Base-by-base conservation (phyloP, 2,888 invertebrate genomes). In the Blera fallax region DNA sequence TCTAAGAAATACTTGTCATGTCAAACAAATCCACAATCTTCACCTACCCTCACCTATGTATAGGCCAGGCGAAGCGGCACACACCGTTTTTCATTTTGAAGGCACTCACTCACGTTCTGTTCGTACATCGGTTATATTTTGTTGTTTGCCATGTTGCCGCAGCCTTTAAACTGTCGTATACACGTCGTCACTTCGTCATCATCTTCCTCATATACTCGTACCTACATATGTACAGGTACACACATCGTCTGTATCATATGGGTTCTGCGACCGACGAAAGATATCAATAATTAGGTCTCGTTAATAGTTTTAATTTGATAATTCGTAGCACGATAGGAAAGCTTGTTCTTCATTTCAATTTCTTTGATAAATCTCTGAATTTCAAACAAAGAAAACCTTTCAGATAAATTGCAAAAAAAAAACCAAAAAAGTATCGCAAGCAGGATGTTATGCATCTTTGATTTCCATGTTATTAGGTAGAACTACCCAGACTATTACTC, bases 21-120 rank as follows among this genome's bases (percentile, higher is more conserved):
- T 84, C 50, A 62, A 60, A 80, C 84, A 84, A 84, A 84, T 84
- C 84, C 84, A 76, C 56, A 76, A 64, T 76, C 37, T 37, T 60
- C 50, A 50, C 29, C 56, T 40, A 64, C 32, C 56, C 50, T 34
- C 73, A 50, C 37, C 43, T 3, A 37, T 40, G 40, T 11, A n/a
- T 3, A 43, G 18, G 14, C 10, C 34, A 8, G 10, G 1, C 3
- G 16, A 37, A 37, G 54, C 76, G 65, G 50, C 29, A 62, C 16
- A 16, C n/a, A 40, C 40, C 37, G 65, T 48, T 56, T 24, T 65
- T 58, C 37, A 56, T 48, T 56, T 24, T 65, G 48, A 27, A 58
- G 40, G 67, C 56, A 65, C 58, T 27, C 58, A 50, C 48, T 58
- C 34, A 27, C 54, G 62, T 54, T 78, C 16, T 70, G 62, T 78